Base-by-base conservation (phyloP, 1,140 invertebrate species). In the Fopius arisanus region DNA sequence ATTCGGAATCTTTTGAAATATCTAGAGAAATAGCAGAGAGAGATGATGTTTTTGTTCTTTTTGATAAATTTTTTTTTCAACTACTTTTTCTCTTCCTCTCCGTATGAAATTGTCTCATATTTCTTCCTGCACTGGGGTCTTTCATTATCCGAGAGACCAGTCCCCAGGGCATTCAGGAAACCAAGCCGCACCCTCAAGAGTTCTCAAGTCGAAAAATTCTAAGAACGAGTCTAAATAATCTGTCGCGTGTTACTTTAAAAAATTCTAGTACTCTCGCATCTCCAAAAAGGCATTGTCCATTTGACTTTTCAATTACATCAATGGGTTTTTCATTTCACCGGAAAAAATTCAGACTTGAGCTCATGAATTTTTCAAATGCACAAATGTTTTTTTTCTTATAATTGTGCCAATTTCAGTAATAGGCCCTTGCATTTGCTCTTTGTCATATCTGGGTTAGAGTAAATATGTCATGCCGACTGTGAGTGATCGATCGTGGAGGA, bases 401-500 rank as follows among this genome's bases (percentile, higher is more conserved):
- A 37, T 10, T 37, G 33, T 37, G 2, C 9, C 2, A 12, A n/a
- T 48, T 48, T 19, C 2, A 48, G 43, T 0, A 14, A 31, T 9
- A 62, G n/a, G 9, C 29, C 54, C 21, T 59, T 59, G 54, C 54
- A 59, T 26, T 70, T 59, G 16, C 5, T 68, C 37, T 19, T 59
- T 59, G 19, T 37, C 33, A 1, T 23, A 4, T 16, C 23, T 59
- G 1, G 19, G 14, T 59, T 10, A 28, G 26, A 4, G 10, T 59
- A 23, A 59, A 2, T 59, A 12, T 59, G 54, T 59, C 23, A 26
- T 28, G 23, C 1, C 10, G 10, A 4, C 6, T 14, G 2, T n/a
- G 12, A 14, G 14, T 70, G 67, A 74, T 74, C 67, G 72, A 74
- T 74, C 31, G 72, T 6, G 1, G 43, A 2, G 19, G 26, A 59